These are phyloP conservation scores for Cirrhinus mrigala DNA, from an alignment of 2,797 vertebrate species.

Conservation along the genomic window DNA sequence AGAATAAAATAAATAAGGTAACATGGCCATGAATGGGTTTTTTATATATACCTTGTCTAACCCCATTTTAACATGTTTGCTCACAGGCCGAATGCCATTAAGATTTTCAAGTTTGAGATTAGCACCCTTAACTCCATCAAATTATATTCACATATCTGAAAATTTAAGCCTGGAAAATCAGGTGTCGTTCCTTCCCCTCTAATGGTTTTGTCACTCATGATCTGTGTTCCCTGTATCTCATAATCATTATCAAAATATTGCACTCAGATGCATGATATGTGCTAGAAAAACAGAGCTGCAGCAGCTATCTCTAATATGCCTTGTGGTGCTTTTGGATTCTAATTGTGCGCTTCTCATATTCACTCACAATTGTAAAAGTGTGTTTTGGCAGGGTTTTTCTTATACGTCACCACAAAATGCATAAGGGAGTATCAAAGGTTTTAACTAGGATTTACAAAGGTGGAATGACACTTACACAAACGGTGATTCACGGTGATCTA, in stretches of 20 bases:
- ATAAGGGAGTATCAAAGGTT: conserved; percentile 33
- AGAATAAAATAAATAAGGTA: background rate
- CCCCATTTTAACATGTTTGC: conserved; percentile 3
- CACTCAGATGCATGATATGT: conserved; percentile 25
- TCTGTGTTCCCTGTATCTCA: conserved; percentile 38
- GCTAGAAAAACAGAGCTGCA: conserved; percentile 7
- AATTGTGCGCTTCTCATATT: conserved; percentile 14
- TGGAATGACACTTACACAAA: conserved; percentile 25
- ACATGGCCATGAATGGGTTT: background rate
- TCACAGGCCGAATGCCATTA: background rate
- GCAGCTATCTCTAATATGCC: conserved; percentile 19
- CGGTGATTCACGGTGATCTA: background rate
- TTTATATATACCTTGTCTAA: conserved; percentile 23
- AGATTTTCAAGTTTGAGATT: conserved; percentile 12
- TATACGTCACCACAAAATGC: conserved; percentile 30
- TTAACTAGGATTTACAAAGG: conserved; percentile 27
- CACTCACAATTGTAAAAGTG: background rate
- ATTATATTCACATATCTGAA: conserved; percentile 6
- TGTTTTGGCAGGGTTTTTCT: conserved; percentile 28
- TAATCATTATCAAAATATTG: conserved; percentile 43
- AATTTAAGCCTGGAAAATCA: background rate
- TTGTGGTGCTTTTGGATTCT: background rate
- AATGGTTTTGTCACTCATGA: background rate
- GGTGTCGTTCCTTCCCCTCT: background rate
- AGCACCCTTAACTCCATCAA: conserved; percentile 13